Evolutionary conservation across 2,888 invertebrate species (phyloP).

Genomic region (Trichogramma dendrolimi): DNA sequence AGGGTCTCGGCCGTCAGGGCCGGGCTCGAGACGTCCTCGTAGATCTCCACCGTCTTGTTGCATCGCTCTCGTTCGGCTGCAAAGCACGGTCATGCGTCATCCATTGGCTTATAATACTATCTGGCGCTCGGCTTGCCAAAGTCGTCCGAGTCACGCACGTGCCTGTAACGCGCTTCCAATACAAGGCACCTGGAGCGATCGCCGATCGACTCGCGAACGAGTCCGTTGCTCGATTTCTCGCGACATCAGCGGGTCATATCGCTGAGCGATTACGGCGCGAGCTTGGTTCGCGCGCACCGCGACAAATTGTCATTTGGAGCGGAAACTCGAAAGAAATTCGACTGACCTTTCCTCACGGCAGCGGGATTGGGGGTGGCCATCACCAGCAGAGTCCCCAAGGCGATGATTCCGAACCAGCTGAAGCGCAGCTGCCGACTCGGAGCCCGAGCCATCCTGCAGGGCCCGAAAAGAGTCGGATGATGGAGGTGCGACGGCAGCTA

Average conservation of each 20-base stretch:
- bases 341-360: constrained; percentile 48
- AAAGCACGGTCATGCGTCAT: constrained; percentile 27
- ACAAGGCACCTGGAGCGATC: too few species aligned
- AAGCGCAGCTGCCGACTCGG: constrained; percentile 24
- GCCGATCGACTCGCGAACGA: too few species aligned
- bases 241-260: too few species aligned
- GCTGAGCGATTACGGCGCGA: too few species aligned
- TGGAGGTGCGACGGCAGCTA: neutral
- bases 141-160: too few species aligned
- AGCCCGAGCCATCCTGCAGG: neutral
- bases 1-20: constrained; percentile 77
- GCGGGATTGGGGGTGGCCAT: constrained; percentile 49
- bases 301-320: too few species aligned
- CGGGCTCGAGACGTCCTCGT: constrained; percentile 86
- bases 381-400: constrained; percentile 44
- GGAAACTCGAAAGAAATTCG: neutral
- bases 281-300: too few species aligned
- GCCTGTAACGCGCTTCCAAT: too few species aligned
- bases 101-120: too few species aligned
- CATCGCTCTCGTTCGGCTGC: constrained; percentile 76
- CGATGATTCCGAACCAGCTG: constrained; percentile 41
- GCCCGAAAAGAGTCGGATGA: neutral
- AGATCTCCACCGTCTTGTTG: constrained; percentile 90
- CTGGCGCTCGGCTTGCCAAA: too few species aligned
- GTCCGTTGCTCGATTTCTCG: too few species aligned